Conservation (phyloP, 2,888 invertebrate genomes). For the Nomada hirtipes region DNA sequence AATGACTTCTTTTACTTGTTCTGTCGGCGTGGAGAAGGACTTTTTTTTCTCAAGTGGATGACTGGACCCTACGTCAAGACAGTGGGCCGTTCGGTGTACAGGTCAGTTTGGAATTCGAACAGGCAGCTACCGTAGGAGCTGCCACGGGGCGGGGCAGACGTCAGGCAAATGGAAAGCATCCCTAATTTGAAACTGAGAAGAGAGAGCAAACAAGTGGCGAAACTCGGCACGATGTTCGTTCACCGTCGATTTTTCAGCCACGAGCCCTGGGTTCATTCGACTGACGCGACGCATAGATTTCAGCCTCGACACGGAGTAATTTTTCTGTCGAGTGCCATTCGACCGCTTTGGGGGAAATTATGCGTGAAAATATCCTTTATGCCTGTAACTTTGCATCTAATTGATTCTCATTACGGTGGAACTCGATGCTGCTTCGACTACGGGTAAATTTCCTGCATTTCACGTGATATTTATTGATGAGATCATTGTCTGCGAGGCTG, state of each 20-base stretch:
- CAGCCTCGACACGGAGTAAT: conserved; percentile 5
- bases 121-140: conserved; percentile 81
- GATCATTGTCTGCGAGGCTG: too few species aligned
- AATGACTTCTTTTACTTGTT: not conserved
- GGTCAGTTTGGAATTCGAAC: conserved; percentile 77
- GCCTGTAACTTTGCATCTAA: not conserved
- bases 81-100: conserved; percentile 67
- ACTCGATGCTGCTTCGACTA: not conserved
- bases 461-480: too few species aligned
- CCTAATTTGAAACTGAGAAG: conserved; percentile 83
- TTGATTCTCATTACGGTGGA: not conserved
- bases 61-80: conserved; percentile 59
- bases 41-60: conserved; percentile 45
- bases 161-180: conserved; percentile 83
- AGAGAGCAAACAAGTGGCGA: conserved; percentile 81
- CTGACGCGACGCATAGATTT: not conserved
- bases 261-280: not conserved
- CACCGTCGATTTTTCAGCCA: conserved; percentile 35
- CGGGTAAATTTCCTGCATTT: too few species aligned
- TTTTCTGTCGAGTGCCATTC: not conserved
- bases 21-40: conserved; percentile 8
- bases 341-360: not conserved
- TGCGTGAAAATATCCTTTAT: conserved; percentile 4
- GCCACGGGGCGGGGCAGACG: conserved; percentile 81
- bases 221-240: conserved; percentile 35